A percentile compares a stretch with the other conserved stretches of the same genome.
Conservation (phyloP, 2,888 invertebrate genomes). For the Erebia epiphron region DNA sequence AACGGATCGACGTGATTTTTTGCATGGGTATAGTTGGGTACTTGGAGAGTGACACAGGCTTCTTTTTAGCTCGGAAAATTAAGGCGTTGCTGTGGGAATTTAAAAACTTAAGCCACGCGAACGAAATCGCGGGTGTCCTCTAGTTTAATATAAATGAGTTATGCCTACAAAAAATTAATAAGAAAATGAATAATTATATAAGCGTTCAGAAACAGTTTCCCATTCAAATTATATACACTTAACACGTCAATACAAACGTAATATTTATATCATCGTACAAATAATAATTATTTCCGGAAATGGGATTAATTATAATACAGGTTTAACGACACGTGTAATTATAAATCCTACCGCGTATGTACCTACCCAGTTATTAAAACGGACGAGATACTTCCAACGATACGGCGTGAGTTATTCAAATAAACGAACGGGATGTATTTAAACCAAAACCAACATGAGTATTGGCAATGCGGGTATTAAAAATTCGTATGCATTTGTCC, state of each 20-base stretch:
- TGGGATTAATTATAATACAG: slow-evolving; percentile 32
- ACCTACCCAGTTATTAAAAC: slow-evolving; percentile 28
- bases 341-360: slow-evolving; percentile 28
- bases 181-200: neutral
- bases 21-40: too few species aligned
- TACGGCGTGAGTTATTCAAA: slow-evolving; percentile 25
- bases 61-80: too few species aligned
- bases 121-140: too few species aligned
- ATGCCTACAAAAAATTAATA: too few species aligned
- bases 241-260: slow-evolving; percentile 8
- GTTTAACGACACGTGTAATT: slow-evolving; percentile 33
- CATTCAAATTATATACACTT: slow-evolving; percentile 13
- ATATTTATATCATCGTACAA: slow-evolving; percentile 10
- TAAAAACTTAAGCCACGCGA: too few species aligned
- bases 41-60: too few species aligned
- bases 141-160: too few species aligned
- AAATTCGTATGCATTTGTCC: neutral
- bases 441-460: neutral
- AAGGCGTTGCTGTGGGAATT: too few species aligned
- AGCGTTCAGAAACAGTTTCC: neutral
- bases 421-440: slow-evolving; percentile 14
- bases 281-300: slow-evolving; percentile 28
- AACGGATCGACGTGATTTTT: too few species aligned
- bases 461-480: neutral
- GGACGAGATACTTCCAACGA: slow-evolving; percentile 27